Evolutionary conservation across 1,140 invertebrate species (phyloP).

Genomic region (Archivesica marissinica): DNA sequence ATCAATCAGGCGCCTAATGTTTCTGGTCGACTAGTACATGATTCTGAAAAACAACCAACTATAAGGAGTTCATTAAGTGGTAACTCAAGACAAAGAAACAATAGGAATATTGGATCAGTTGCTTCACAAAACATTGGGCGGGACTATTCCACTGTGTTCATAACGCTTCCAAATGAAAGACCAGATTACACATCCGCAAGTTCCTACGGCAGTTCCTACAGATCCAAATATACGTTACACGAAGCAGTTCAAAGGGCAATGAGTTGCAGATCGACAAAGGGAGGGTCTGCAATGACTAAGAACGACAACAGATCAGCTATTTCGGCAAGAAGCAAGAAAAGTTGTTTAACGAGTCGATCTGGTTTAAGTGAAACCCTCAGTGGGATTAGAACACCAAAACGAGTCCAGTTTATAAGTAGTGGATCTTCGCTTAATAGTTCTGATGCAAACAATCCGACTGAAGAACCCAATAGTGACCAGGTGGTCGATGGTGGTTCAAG

Average conservation of each 20-base stretch:
- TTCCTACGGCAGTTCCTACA: neutral
- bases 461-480: neutral
- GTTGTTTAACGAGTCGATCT: neutral
- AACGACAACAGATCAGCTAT: neutral
- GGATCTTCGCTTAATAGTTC: neutral
- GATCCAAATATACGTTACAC: constrained; percentile 5
- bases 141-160: neutral
- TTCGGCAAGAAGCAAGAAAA: constrained; percentile 4
- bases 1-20: constrained; percentile 35
- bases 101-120: neutral
- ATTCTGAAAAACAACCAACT: constrained; percentile 16
- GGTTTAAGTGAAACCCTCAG: neutral
- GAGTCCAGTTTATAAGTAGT: constrained; percentile 35
- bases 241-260: constrained; percentile 28
- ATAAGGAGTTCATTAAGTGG: too few species aligned
- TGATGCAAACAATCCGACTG: neutral
- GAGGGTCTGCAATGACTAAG: neutral
- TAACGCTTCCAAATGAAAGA: neutral
- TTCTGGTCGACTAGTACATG: constrained; percentile 14
- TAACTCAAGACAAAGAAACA: neutral
- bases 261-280: neutral
- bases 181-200: neutral
- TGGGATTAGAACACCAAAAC: neutral
- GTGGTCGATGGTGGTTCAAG: constrained; percentile 2
- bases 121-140: neutral